These are phyloP conservation scores for Amaurobius ferox DNA, from an alignment of 2,888 invertebrate species.

Conservation along the genomic window DNA sequence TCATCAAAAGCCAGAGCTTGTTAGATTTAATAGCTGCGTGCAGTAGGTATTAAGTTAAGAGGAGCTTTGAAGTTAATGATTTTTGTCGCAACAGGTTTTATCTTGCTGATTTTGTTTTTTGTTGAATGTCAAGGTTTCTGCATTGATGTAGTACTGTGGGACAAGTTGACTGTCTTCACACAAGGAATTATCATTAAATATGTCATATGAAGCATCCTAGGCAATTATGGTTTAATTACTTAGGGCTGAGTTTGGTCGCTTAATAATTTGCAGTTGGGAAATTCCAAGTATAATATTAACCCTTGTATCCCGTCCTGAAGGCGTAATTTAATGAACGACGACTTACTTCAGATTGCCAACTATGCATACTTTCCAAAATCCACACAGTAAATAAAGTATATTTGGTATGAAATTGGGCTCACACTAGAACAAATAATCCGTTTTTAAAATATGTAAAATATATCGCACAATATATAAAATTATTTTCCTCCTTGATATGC, in stretches of 20 bases:
- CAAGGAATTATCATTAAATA: background rate
- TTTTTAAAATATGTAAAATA: too few species aligned
- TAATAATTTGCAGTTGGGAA: too few species aligned
- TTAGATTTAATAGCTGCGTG: constrained; percentile 8
- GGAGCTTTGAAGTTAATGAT: background rate
- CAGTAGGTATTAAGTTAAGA: constrained; percentile 1
- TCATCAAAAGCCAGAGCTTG: background rate
- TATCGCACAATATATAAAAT: too few species aligned
- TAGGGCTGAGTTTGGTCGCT: background rate
- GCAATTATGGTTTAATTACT: constrained; percentile 7
- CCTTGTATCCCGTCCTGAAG: too few species aligned
- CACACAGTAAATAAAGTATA: too few species aligned
- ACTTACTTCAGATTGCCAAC: too few species aligned
- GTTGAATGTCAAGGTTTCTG: background rate
- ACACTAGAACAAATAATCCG: too few species aligned
- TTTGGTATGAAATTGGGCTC: too few species aligned
- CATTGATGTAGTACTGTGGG: background rate
- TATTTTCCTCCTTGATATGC: too few species aligned
- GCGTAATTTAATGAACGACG: too few species aligned
- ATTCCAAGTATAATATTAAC: too few species aligned
- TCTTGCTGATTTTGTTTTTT: background rate
- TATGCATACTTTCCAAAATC: too few species aligned
- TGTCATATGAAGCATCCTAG: background rate
- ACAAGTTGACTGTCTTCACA: background rate
- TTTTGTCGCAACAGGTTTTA: constrained; percentile 6